Evolutionary conservation across 2,113 vertebrate species (phyloP), one percentile per base, ranked within the genome.

Genomic region (Podilymbus podiceps): DNA sequence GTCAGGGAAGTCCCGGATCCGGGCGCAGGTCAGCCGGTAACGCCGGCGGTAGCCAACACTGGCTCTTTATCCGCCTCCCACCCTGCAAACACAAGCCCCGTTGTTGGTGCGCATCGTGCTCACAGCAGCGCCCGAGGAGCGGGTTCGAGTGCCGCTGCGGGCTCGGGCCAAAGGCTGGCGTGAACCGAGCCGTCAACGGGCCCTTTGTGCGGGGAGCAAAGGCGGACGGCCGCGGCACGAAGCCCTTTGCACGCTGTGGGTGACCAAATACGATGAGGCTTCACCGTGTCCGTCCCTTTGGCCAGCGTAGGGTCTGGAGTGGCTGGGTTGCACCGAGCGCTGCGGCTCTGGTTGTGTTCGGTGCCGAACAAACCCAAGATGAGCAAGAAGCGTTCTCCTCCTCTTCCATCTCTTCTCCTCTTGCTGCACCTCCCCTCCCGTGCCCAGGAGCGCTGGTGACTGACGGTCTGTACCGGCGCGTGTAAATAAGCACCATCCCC

Each of bases 1-100:
- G 27, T 55, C 82, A 47, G 77, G 35, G 33, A 9, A 18, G 14
- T 2, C 0, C 0, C 1, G 1, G 58, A 9, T 16, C 21, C 0
- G 3, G 16, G 20, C 0, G 1, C 8, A 49, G 81, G n/a, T 63
- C 77, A 82, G 85, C 12, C 0, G 1, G 52, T 50, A n/a, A 20
- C 1, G 3, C 42, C 0, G 2, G 42, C 15, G 2, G 19, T 66
- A 46, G 52, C 47, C 18, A 63, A 85, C 66, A 89, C 44, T 67
- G 92, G 50, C 21, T 69, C 77, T 91, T 94, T 85, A 42, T 93
- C n/a, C 1, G 0, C 46, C 27, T 44, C 44, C 71, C 12, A 7
- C 23, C 62, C 53, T 5, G 19, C 31, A 12, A 62, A 38, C 85
- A 74, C 15, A 68, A 60, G 53, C 23, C 21, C 93, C 6, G 18